These are phyloP conservation scores for Nomada ferruginata DNA, from an alignment of 2,888 invertebrate species.

Conservation along the genomic window DNA sequence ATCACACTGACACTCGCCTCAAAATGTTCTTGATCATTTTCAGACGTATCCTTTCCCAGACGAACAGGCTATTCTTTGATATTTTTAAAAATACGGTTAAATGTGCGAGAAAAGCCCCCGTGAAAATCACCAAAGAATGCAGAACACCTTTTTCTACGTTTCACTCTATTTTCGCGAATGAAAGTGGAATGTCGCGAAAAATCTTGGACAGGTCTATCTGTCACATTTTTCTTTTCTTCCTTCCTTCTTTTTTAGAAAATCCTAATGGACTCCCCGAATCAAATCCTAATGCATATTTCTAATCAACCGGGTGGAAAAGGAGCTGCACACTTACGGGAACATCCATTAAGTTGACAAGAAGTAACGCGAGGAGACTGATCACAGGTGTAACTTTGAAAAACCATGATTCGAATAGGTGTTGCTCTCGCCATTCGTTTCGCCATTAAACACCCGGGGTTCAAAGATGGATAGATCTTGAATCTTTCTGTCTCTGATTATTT, in stretches of 20 bases:
- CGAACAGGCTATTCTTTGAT: neutral
- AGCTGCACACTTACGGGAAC: constrained; percentile 39
- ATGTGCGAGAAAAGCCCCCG: neutral
- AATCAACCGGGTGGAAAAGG: constrained; percentile 39
- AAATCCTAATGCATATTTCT: constrained; percentile 55
- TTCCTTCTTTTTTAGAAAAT: constrained; percentile 14
- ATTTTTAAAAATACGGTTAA: neutral
- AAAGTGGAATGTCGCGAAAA: neutral
- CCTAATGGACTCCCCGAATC: constrained; percentile 49
- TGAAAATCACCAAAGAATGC: no score
- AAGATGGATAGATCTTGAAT: neutral
- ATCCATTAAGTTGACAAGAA: constrained; percentile 49
- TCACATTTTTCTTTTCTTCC: neutral
- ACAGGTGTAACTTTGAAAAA: constrained; percentile 36
- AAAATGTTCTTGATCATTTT: neutral
- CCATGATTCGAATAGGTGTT: constrained; percentile 37
- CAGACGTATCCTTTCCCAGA: neutral
- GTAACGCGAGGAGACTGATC: constrained; percentile 29
- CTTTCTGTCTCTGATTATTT: neutral
- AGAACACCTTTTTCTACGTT: no score
- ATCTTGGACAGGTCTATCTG: constrained; percentile 11
- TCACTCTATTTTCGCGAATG: neutral
- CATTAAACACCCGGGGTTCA: neutral
- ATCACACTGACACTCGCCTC: neutral
- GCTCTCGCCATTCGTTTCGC: neutral